Evolutionary conservation across 2,888 invertebrate genomes (phyloP), one percentile per base, ranked within the genome.

Genomic region (Archaeoteleia sp.): DNA sequence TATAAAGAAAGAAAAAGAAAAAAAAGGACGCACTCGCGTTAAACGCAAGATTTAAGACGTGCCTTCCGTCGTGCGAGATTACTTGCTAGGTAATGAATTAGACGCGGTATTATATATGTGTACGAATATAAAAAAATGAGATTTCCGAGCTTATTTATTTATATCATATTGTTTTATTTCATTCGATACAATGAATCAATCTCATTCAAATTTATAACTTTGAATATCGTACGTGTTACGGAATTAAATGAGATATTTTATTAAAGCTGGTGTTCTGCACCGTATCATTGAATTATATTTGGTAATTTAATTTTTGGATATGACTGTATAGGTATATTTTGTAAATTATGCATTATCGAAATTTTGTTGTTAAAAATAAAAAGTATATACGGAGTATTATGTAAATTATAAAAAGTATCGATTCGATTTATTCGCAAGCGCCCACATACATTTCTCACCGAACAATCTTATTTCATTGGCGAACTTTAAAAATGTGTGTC

Each of bases 401-500:
- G 61, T 51, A 61, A 62, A 62, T 76, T 70, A 62, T 67, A 12
- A 42, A 39, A 25, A 20, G 49, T 32, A 29, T 29, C 48, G 43
- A 43, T 23, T 13, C 39, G 49, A 54, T 29, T 23, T 49, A 49
- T 39, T 35, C 23, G 51, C 30, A 42, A 40, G 48, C 30, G 14
- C 14, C 63, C 55, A 63, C 63, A 45, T 63, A 34, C 32, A 32
- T 46, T 62, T 54, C 53, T 54, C 62, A 34, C n/a, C 39, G 57
- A 51, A 65, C 55, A 51, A 51, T 29, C 49, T 63, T 57, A 63
- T 55, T 51, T 57, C 37, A 53, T 29, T 35, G 12, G 12, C 29
- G 29, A 14, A 15, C 29, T 15, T 29, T 42, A 39, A 53, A 58
- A 65, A 53, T 58, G 58, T 58, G 53, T 39, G 60, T 67, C 46